A percentile compares a stretch with the other conserved stretches of the same genome.
Evolutionary conservation across 2,113 vertebrate genomes (phyloP).

Genomic region (Caretta caretta): DNA sequence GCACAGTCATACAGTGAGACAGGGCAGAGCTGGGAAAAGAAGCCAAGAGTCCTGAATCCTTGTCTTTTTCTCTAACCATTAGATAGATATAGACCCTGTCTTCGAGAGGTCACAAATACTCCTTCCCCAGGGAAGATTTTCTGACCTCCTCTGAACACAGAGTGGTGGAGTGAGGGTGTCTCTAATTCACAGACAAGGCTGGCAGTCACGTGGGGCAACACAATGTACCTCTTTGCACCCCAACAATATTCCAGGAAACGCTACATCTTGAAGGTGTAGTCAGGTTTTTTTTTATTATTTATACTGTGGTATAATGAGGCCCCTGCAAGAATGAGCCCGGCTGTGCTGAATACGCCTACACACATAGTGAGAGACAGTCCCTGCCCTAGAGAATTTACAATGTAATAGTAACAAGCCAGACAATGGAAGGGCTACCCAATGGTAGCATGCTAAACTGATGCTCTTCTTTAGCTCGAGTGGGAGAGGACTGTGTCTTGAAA

Average conservation of each 20-base stretch:
- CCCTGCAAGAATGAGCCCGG: slow-evolving; percentile 64
- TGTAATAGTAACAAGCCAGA: too few species aligned
- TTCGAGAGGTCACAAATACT: slow-evolving; percentile 19
- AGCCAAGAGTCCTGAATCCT: neutral
- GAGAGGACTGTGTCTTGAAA: too few species aligned
- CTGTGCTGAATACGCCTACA: slow-evolving; percentile 65
- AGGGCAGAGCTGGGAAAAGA: slow-evolving; percentile 27
- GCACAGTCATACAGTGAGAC: slow-evolving; percentile 20
- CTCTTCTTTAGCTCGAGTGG: too few species aligned
- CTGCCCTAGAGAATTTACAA: slow-evolving; percentile 37
- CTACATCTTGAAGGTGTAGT: slow-evolving; percentile 58
- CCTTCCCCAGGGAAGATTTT: slow-evolving; percentile 68
- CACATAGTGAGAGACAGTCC: slow-evolving; percentile 56
- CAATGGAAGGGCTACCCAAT: too few species aligned
- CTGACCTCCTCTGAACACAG: slow-evolving; percentile 58
- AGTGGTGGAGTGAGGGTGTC: slow-evolving; percentile 50
- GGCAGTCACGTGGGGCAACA: slow-evolving; percentile 47
- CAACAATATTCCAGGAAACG: neutral
- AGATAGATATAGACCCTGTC: neutral
- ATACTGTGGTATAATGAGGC: slow-evolving; percentile 48
- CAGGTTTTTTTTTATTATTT: slow-evolving; percentile 57
- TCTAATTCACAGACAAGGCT: slow-evolving; percentile 71
- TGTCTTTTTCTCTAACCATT: neutral
- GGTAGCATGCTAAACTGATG: too few species aligned
- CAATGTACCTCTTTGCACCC: slow-evolving; percentile 42